These are phyloP conservation scores for Meles meles DNA, from an alignment of 2,113 vertebrate genomes.

Conservation along the genomic window DNA sequence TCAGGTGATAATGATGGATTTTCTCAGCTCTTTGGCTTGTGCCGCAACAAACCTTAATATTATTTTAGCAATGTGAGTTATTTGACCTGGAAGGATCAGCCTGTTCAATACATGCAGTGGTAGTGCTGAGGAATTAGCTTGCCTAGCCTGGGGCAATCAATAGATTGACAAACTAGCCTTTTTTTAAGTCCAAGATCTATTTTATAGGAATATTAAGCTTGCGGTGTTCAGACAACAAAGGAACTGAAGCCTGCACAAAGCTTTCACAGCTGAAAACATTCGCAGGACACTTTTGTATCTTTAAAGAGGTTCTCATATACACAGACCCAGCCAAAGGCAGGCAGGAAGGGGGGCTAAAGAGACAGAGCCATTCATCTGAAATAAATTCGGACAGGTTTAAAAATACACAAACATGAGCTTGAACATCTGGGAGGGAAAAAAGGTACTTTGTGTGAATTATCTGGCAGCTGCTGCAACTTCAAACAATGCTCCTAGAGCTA, in stretches of 20 bases:
- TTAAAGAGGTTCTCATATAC: constrained; percentile 41
- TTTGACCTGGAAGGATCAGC: constrained; percentile 59
- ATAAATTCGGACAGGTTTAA: constrained; percentile 42
- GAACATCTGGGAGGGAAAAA: constrained; percentile 5
- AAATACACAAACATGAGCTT: constrained; percentile 55
- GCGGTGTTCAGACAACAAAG: constrained; percentile 57
- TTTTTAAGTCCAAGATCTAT: constrained; percentile 66
- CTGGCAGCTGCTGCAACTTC: constrained; percentile 54
- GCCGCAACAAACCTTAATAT: constrained; percentile 65
- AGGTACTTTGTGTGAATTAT: constrained; percentile 42
- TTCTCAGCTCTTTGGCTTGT: constrained; percentile 43
- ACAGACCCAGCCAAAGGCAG: constrained; percentile 13
- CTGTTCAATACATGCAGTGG: constrained; percentile 47
- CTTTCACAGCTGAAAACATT: constrained; percentile 58
- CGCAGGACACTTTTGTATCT: not conserved
- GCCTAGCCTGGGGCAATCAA: constrained; percentile 64
- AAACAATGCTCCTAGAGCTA: constrained; percentile 50
- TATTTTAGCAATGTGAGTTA: constrained; percentile 59
- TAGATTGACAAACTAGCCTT: constrained; percentile 74
- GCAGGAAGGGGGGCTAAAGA: not conserved
- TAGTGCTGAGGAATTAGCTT: constrained; percentile 57
- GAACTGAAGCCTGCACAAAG: constrained; percentile 35
- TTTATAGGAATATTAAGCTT: constrained; percentile 70
- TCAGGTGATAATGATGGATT: constrained; percentile 56
- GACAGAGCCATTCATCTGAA: constrained; percentile 46